Base-by-base conservation (phyloP, 1,140 invertebrate species). In the Tribolium madens region DNA sequence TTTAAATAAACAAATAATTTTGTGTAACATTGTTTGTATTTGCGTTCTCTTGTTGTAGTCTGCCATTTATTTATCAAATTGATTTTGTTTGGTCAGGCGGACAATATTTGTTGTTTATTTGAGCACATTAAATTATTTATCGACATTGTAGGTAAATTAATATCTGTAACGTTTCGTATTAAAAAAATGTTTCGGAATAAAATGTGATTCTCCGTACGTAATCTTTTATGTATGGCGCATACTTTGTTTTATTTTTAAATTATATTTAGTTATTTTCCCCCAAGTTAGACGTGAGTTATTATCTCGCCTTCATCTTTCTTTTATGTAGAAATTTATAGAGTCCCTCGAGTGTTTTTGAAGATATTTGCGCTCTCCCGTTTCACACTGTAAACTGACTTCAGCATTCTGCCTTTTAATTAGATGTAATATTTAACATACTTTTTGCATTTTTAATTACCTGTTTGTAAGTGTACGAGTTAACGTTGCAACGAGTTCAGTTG, bases 311-410 rank as follows among this genome's bases (percentile, higher is more conserved):
- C 77, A 76, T 78, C 79, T 80, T 80, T 77, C 79, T 80, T 78
- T 78, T 76, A 75, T 78, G 64, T 70, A 70, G 76, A 75, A 80
- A 80, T 80, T 80, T 80, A 80, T 80, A 77, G 75, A 76, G 79
- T 80, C 79, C 75, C 79, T 53, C 10, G 79, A 80, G 79, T 76
- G 79, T 80, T 75, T 80, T 80, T 78, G 79, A 80, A 80, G 79
- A 80, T 73, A 72, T 74, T 80, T 74, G 57, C 73, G 76, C 72
- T 77, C 76, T 77, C 73, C 47, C 71, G 17, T 77, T 74, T 76
- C 64, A 72, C 72, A 72, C 52, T 76, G 52, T 53, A 47, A 47
- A 68, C 71, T 68, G 42, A 76, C 76, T 76, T 71, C 33, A 75
- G 79, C 76, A 78, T 78, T 73, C 75, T 76, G 57, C 46, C 70